Evolutionary conservation across 1,140 invertebrate species (phyloP), one percentile per base, ranked within the genome.

Genomic region (Achroia grisella): DNA sequence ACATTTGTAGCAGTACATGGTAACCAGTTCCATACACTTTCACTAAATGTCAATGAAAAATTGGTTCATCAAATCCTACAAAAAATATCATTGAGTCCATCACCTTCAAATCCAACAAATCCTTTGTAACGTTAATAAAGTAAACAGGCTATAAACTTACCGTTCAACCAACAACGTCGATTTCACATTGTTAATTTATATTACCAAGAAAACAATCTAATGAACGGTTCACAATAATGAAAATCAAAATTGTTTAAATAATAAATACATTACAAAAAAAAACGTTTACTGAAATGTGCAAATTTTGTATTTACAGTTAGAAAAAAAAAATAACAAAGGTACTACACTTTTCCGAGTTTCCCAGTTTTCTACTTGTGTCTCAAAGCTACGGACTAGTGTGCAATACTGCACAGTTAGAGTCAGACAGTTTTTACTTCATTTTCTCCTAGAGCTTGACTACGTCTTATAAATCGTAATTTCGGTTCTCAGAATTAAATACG

Each of bases 151-250:
- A 15, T 37, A 44, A 52, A 69, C 76, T 77, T 44, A 77, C 76
- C 71, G 75, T 75, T 64, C 23, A 56, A 51, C 52, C 51, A 49
- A 65, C 36, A 39, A 34, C 44, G 48, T 55, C 56, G 53, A 68
- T 64, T 72, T 72, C 67, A 73, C 73, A 80, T 76, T 48, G 60
- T 75, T 63, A 64, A 55, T 52, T 51, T 61, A 56, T 50, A 57
- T 50, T 52, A 29, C 35, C 34, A 31, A 30, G 41, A 10, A 37
- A 14, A 37, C 15, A 13, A 1, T 17, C 8, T 23, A 23, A 23
- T 23, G 17, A 23, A 23, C 17, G 6, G 17, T 23, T 23, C 2
- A 23, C 17, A 23, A 23, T 6, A 23, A 23, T 6, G 17, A 2
- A 6, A 23, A 3, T 23, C 17, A 23, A 2, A 23, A 3, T 23